Base-by-base conservation (phyloP, 1,140 invertebrate species). In the Bilobella aurantiaca region DNA sequence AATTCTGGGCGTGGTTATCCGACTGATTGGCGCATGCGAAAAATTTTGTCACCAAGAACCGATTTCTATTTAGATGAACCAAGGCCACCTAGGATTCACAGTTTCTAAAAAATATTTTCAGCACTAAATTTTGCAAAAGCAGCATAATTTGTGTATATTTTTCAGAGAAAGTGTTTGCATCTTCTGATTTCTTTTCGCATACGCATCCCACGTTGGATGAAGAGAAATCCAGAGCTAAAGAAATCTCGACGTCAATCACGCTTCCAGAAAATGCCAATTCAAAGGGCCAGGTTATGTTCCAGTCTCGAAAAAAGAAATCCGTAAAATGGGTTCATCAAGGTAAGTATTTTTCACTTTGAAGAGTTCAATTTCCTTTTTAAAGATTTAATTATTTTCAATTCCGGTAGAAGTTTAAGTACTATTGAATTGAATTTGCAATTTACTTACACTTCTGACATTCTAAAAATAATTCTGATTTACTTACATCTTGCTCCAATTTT, bases 281-380 rank as follows among this genome's bases (percentile, higher is more conserved):
- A 12, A 53, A 53, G 23, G 49, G 49, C 14, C 49, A 53, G 49
- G 14, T 23, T 23, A 53, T 53, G 49, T 53, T 14, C 49, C 12
- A 16, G 3, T 5, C 12, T 5, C 8, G 49, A 23, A 53, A 53
- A 23, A 53, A 53, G 49, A 53, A 53, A 53, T 53, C 49, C 23
- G 49, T 53, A 23, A 53, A 12, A 16, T 53, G 49, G 49, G 49
- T 53, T 53, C 49, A 53, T 23, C 49, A 53, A 53, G 49, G 37
- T 12, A 8, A 12, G 8, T 42, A 8, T 42, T n/a, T n/a, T 42
- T 42, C 37, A n/a, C n/a, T n/a, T n/a, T n/a, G n/a, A n/a, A n/a
- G n/a, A n/a, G n/a, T n/a, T n/a, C n/a, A n/a, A n/a, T n/a, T n/a
- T n/a, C n/a, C n/a, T n/a, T n/a, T n/a, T n/a, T n/a, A n/a, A n/a